These are phyloP conservation scores for Ectobius pallidus DNA, from an alignment of 2,888 invertebrate species.

Conservation along the genomic window DNA sequence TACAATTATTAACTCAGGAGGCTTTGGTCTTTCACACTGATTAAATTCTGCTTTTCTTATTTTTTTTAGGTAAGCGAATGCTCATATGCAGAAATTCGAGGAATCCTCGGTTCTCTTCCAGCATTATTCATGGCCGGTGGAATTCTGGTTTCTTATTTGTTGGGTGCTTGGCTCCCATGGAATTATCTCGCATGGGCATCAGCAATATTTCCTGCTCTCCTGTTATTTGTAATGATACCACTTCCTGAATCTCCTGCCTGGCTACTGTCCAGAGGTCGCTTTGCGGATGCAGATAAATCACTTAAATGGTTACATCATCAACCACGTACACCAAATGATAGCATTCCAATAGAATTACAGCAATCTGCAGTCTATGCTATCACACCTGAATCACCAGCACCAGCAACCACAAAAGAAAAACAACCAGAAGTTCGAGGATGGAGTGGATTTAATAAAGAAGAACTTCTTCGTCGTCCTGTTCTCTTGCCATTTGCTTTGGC, in stretches of 20 bases:
- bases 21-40: no score
- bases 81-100: constrained; percentile 67
- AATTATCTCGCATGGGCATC: constrained; percentile 63
- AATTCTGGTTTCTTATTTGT: constrained; percentile 64
- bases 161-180: constrained; percentile 66
- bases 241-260: constrained; percentile 71
- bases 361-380: constrained; percentile 30
- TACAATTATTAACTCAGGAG: no score
- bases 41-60: no score
- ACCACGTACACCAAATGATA: neutral
- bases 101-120: constrained; percentile 67
- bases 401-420: constrained; percentile 9
- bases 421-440: no score
- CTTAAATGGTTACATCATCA: constrained; percentile 61
- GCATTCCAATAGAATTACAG: constrained; percentile 13
- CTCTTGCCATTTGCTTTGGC: constrained; percentile 58
- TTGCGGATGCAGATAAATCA: constrained; percentile 57
- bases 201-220: constrained; percentile 55
- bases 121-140: constrained; percentile 70
- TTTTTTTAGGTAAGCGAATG: constrained; percentile 64
- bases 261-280: constrained; percentile 57
- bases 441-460: constrained; percentile 26
- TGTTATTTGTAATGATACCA: constrained; percentile 61
- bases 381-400: constrained; percentile 47
- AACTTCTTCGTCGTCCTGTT: constrained; percentile 46